Percentiles rank a stretch among this genome's conserved stretches.
Evolutionary conservation across 2,797 vertebrate species (phyloP).

Genomic region (Argya squamiceps): DNA sequence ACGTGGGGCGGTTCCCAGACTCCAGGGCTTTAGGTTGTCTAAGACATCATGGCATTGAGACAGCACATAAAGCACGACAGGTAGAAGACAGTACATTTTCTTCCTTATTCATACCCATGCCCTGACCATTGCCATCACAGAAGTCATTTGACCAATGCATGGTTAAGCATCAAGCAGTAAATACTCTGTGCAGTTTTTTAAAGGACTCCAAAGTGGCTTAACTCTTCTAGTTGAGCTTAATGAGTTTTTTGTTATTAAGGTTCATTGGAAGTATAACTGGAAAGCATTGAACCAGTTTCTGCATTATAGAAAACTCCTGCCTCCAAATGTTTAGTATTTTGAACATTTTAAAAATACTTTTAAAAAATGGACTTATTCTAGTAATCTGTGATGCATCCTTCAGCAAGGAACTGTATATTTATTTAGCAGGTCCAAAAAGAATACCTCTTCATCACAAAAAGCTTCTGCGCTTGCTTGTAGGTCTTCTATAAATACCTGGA

Average conservation of each 20-base stretch:
- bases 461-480: background rate
- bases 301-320: background rate
- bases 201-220: background rate
- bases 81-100: conserved; percentile 79
- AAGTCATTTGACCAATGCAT: background rate
- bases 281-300: background rate
- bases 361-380: background rate
- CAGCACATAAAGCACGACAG: conserved; percentile 94
- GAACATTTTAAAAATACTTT: background rate
- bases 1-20: conserved; percentile 91
- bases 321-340: background rate
- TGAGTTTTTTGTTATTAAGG: background rate
- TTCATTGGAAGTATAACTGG: background rate
- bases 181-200: background rate
- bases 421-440: background rate
- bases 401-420: background rate
- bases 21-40: conserved; percentile 91
- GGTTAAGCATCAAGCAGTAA: background rate
- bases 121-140: background rate
- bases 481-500: background rate
- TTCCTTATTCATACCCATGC: conserved; percentile 27
- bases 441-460: background rate
- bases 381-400: background rate
- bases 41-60: conserved; percentile 88
- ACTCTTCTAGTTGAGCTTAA: background rate